phyloP scores from a whole-genome alignment of 2,888 invertebrate species.

The Hydrotaea cyrtoneurina region DNA sequence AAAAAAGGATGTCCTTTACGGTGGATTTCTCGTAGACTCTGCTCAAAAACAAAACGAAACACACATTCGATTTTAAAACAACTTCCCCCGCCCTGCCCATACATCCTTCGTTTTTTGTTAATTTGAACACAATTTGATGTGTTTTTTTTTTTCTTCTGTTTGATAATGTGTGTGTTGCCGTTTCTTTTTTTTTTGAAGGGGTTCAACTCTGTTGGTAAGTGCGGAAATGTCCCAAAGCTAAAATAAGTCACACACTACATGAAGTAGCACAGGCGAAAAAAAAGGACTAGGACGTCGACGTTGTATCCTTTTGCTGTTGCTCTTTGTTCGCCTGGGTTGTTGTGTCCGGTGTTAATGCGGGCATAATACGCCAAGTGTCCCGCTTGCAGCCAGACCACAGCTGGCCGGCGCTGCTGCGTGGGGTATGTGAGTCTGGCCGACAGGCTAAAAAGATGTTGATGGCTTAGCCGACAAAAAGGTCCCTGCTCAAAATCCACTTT shows the following conservation, averaged over 20 bases:
- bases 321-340: constrained; percentile 55
- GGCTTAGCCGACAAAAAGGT: constrained; percentile 42
- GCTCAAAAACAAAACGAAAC: not conserved
- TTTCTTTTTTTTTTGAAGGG: constrained; percentile 46
- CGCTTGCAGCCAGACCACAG: constrained; percentile 63
- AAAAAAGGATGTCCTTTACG: constrained; percentile 40
- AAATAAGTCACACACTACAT: constrained; percentile 70
- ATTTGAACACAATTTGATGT: constrained; percentile 55
- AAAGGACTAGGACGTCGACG: constrained; percentile 45
- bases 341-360: constrained; percentile 63
- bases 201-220: constrained; percentile 59
- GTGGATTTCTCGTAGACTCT: constrained; percentile 31
- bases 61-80: constrained; percentile 63
- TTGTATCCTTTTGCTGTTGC: constrained; percentile 14
- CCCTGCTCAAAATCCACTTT: constrained; percentile 73
- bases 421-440: constrained; percentile 26
- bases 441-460: constrained; percentile 44
- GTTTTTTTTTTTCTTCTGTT: constrained; percentile 69
- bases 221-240: constrained; percentile 71
- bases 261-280: constrained; percentile 46
- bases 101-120: constrained; percentile 34
- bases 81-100: not conserved
- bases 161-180: constrained; percentile 73
- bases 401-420: constrained; percentile 24
- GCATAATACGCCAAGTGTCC: constrained; percentile 66